Percentiles rank a stretch among this genome's conserved stretches.
phyloP scores from a whole-genome alignment of 1,140 invertebrate species.

The Orchestia grillus region DNA sequence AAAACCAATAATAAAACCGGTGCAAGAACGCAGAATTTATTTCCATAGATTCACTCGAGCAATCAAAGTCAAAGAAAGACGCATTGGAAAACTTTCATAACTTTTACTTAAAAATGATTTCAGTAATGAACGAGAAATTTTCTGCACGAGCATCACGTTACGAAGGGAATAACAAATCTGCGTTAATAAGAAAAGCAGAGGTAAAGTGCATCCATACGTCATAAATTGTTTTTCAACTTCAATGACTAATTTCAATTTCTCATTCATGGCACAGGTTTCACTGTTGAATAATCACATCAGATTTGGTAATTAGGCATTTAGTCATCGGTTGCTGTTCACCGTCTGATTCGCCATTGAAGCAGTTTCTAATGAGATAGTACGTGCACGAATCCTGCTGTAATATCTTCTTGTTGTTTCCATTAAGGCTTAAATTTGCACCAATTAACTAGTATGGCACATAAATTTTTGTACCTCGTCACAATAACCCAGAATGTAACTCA shows the following conservation, averaged over 20 bases:
- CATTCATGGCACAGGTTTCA: neutral
- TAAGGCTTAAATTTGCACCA: neutral
- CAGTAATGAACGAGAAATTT: no score
- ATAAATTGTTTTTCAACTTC: neutral
- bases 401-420: neutral
- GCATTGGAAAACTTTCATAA: no score
- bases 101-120: no score
- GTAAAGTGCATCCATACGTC: neutral
- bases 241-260: neutral
- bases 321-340: neutral
- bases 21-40: no score
- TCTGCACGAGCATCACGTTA: no score
- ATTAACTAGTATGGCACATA: neutral
- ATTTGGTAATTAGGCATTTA: neutral
- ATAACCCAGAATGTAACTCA: neutral
- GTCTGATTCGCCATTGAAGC: neutral
- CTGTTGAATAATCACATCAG: neutral
- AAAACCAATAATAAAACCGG: no score
- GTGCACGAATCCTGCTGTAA: neutral
- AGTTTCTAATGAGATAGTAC: neutral
- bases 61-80: no score
- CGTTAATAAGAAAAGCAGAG: no score
- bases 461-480: neutral
- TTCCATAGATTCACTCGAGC: no score
- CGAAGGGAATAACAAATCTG: no score